Conservation (phyloP, 2,888 invertebrate genomes). For the Adela reaumurella region DNA sequence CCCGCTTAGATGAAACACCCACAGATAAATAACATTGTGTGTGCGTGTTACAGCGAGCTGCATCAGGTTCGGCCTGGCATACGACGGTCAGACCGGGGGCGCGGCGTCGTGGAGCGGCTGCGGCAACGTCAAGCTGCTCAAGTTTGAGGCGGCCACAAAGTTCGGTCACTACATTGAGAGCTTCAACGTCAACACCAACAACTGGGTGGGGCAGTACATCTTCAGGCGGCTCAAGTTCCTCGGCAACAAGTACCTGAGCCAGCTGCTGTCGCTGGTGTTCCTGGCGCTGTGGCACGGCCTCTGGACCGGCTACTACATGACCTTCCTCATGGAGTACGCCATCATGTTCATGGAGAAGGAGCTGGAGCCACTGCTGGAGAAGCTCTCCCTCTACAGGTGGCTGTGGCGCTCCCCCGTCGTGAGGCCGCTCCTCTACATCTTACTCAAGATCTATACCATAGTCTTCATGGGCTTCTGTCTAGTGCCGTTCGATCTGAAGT, state of each 20-base stretch:
- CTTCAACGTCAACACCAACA: constrained; percentile 95
- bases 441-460: constrained; percentile 70
- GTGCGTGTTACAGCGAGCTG: constrained; percentile 37
- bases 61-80: constrained; percentile 72
- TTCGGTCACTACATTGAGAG: constrained; percentile 86
- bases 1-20: not conserved
- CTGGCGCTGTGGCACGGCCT: constrained; percentile 96
- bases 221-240: constrained; percentile 92
- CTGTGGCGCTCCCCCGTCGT: constrained; percentile 34
- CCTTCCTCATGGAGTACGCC: constrained; percentile 88
- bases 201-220: constrained; percentile 90
- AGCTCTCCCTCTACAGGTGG: constrained; percentile 41
- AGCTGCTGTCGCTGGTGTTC: constrained; percentile 77
- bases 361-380: constrained; percentile 52
- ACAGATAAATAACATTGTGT: too few species aligned
- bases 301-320: constrained; percentile 89
- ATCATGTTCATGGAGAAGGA: constrained; percentile 84
- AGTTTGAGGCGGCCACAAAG: constrained; percentile 79
- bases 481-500: constrained; percentile 69
- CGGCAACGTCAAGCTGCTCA: constrained; percentile 78
- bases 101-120: constrained; percentile 79
- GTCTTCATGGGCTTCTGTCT: constrained; percentile 83
- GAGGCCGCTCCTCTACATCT: constrained; percentile 46
- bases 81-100: constrained; percentile 72
- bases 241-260: constrained; percentile 78